Conservation (phyloP, 2,113 vertebrate species). For the Saimiri boliviensis region DNA sequence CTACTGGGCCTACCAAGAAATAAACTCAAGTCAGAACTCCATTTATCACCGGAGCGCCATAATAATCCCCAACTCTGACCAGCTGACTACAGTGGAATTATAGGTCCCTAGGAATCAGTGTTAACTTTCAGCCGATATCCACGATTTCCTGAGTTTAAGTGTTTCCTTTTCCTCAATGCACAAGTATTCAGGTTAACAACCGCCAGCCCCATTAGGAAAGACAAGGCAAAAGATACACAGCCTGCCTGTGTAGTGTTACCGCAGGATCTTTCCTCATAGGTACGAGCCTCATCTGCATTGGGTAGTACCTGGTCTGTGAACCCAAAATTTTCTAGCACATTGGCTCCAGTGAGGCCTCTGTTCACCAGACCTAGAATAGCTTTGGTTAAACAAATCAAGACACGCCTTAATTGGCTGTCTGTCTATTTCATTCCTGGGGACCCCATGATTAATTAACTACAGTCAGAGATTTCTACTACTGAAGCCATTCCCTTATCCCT, state of each 20-base stretch:
- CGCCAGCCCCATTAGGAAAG: not conserved
- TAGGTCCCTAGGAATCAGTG: not conserved
- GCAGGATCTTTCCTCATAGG: not conserved
- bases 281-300: not conserved
- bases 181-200: not conserved
- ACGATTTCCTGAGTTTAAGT: not conserved
- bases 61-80: not conserved
- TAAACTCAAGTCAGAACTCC: not conserved
- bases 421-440: slow-evolving; percentile 73
- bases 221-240: not conserved
- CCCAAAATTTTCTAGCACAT: slow-evolving; percentile 42
- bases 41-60: not conserved
- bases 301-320: slow-evolving; percentile 38
- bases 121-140: not conserved
- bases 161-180: not conserved
- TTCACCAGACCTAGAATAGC: slow-evolving; percentile 62
- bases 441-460: slow-evolving; percentile 74
- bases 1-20: not conserved
- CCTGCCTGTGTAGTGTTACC: not conserved
- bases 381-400: slow-evolving; percentile 75
- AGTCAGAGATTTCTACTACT: slow-evolving; percentile 66
- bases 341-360: slow-evolving; percentile 43
- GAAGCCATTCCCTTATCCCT: slow-evolving; percentile 61
- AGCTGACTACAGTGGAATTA: not conserved
- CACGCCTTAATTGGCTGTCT: slow-evolving; percentile 73